These are phyloP conservation scores for Diabrotica virgifera DNA, from an alignment of 1,140 invertebrate species.

Conservation along the genomic window DNA sequence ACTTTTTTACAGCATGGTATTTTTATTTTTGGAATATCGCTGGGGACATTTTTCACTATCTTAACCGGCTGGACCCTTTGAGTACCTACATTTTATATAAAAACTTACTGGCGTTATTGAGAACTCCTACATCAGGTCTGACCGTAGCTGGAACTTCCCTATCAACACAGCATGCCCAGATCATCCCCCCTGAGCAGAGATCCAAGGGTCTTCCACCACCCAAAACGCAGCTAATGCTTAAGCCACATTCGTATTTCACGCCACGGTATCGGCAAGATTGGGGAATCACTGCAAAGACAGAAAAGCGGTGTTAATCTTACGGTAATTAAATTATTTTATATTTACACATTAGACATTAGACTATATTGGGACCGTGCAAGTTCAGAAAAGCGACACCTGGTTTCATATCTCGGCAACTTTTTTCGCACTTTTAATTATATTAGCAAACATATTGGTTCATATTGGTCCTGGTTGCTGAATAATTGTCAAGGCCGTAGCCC, in stretches of 20 bases:
- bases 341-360: too few species aligned
- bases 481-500: too few species aligned
- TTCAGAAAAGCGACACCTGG: too few species aligned
- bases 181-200: slow-evolving; percentile 88
- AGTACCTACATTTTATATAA: not conserved
- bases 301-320: not conserved
- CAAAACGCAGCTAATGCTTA: slow-evolving; percentile 86
- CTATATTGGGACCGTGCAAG: too few species aligned
- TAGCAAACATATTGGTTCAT: too few species aligned
- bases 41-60: too few species aligned
- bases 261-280: slow-evolving; percentile 87
- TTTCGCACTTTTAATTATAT: too few species aligned
- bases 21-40: too few species aligned
- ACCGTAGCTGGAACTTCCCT: slow-evolving; percentile 59
- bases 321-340: not conserved
- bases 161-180: slow-evolving; percentile 91
- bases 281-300: slow-evolving; percentile 76
- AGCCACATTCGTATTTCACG: slow-evolving; percentile 81
- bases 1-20: too few species aligned
- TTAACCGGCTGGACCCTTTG: too few species aligned
- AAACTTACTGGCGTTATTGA: slow-evolving; percentile 85
- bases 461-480: too few species aligned
- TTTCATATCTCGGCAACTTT: too few species aligned
- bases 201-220: slow-evolving; percentile 83
- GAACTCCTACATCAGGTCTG: slow-evolving; percentile 53